A percentile compares a stretch with the other conserved stretches of the same genome.
These are phyloP conservation scores for Rhorus exstirpatorius DNA, from an alignment of 2,888 invertebrate species.

Conservation along the genomic window DNA sequence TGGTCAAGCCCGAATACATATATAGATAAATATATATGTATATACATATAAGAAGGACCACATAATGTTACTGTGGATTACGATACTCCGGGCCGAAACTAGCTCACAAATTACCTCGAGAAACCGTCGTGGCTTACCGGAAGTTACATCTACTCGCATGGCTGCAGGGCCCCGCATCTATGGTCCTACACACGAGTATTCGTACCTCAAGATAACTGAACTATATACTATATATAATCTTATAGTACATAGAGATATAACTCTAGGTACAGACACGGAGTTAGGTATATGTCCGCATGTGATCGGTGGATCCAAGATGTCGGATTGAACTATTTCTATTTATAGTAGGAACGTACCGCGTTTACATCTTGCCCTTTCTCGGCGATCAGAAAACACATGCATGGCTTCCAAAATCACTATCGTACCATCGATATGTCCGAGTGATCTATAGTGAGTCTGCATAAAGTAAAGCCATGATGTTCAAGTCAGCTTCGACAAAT, in stretches of 20 bases:
- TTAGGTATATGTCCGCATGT: background rate
- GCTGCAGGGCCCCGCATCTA: no score
- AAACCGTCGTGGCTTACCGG: constrained; percentile 83
- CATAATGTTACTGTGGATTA: constrained; percentile 84
- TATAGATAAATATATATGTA: constrained; percentile 38
- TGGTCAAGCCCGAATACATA: constrained; percentile 45
- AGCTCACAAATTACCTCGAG: constrained; percentile 84
- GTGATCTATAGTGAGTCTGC: constrained; percentile 7
- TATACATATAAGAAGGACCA: constrained; percentile 67
- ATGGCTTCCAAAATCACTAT: background rate
- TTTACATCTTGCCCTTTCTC: background rate
- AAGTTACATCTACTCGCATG: constrained; percentile 74
- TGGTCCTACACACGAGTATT: constrained; percentile 56
- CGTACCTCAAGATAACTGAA: constrained; percentile 61
- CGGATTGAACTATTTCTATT: constrained; percentile 63
- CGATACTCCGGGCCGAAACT: constrained; percentile 81
- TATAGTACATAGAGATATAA: constrained; percentile 44
- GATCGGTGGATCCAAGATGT: constrained; percentile 14
- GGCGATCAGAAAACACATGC: background rate
- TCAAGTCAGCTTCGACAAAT: constrained; percentile 2
- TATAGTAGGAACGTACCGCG: constrained; percentile 13
- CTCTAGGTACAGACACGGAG: constrained; percentile 21
- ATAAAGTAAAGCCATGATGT: background rate
- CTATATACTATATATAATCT: constrained; percentile 17
- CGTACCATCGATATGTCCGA: background rate